Evolutionary conservation across 2,113 vertebrate species (phyloP), one percentile per base, ranked within the genome.

Genomic region (Carlito syrichta): DNA sequence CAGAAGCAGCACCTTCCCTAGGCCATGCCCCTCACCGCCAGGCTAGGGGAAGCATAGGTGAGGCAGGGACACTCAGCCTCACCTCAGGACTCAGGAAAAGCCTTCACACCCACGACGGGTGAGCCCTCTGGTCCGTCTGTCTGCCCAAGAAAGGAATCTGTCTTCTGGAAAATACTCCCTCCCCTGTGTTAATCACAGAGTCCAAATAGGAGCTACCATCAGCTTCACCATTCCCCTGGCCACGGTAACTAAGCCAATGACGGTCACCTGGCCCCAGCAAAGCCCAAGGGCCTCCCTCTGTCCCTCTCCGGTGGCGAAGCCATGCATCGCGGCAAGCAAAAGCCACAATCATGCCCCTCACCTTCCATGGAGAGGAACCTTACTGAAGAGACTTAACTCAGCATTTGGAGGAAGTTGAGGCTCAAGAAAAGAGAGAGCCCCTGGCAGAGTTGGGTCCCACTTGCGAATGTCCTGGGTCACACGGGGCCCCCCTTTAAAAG

Each of bases 241-340:
- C 14, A 43, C 52, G 25, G 38, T 13, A 30, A 32, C 2, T 3
- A 27, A 71, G 54, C 60, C 4, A 5, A 0, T 1, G 6, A 25
- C 0, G 0, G 20, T 73, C 87, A 16, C 54, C 71, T 77, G 81
- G 68, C 54, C 69, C 90, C 38, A 23, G 19, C 5, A 30, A 88
- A 77, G 50, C 14, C 66, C 73, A 23, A 1, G 22, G 73, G 76
- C 62, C 50, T 16, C 50, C 14, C 45, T 9, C 5, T 50, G 88
- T 9, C 90, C 52, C 43, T 63, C 79, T 48, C 88, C 14, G 23
- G 58, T 5, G 5, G 27, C 16, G 48, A 93, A 2, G 6, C 30
- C 23, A 4, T 19, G 60, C 60, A 30, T 56, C 32, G 13, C 3
- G 9, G 8, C 30, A 17, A 93, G 73, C 77, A 54, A 78, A 60